Evolutionary conservation across 2,113 vertebrate species (phyloP).

Genomic region (Melanocharis versteri): DNA sequence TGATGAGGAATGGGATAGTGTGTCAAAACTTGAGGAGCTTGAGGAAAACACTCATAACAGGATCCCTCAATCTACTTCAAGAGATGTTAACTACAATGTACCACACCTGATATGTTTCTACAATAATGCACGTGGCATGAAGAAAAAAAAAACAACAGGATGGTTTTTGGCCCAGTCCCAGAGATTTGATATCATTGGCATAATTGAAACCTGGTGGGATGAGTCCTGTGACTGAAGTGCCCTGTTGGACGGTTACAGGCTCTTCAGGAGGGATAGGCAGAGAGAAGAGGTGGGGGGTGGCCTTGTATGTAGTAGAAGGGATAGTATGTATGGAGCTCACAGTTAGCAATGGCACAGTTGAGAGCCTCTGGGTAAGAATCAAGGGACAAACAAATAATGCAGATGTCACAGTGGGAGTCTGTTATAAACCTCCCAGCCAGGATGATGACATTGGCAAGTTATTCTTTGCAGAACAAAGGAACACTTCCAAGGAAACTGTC

Average conservation of each 20-base stretch:
- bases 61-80: background rate
- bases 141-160: background rate
- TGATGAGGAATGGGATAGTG: background rate
- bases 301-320: background rate
- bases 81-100: background rate
- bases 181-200: background rate
- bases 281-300: accelerated
- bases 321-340: background rate
- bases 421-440: background rate
- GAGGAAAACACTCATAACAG: background rate
- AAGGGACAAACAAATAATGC: background rate
- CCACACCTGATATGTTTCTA: background rate
- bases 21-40: background rate
- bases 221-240: background rate
- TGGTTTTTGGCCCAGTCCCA: background rate
- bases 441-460: accelerated
- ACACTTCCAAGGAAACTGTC: background rate
- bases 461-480: background rate
- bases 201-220: background rate
- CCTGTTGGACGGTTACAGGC: background rate
- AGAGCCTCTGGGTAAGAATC: too few relatives aligned
- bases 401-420: background rate
- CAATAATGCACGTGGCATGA: background rate
- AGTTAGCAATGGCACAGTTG: background rate
- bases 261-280: background rate